Evolutionary conservation across 2,113 vertebrate genomes (phyloP), one percentile per base, ranked within the genome.

Genomic region (Phaethornis superciliosus): DNA sequence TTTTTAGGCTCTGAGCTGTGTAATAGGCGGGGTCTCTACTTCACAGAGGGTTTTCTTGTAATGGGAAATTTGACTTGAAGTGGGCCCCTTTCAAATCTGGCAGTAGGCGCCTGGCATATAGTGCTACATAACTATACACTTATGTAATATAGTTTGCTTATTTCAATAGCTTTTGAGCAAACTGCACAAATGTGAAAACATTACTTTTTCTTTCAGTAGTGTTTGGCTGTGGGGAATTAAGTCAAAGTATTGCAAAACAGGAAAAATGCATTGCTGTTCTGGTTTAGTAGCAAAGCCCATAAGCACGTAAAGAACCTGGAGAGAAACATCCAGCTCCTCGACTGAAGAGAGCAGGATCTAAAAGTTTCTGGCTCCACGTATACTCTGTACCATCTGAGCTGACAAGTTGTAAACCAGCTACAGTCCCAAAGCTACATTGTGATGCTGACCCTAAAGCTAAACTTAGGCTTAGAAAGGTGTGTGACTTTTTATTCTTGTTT

Each of bases 21-120:
- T 49, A 21, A 18, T 37, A 89, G 87, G 63, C 0, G 0, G 12
- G 15, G n/a, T 76, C 77, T 84, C 0, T 95, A 84, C 85, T 86
- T 96, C 86, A 86, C 8, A 4, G 56, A 93, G 64, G 12, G 81
- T 91, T 89, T 97, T 96, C 74, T 96, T 96, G 84, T 94, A 92
- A 95, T 68, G 88, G 80, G 91, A 97, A 94, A 74, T 83, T 95
- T 94, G 85, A 94, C 87, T 97, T 93, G 92, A 95, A 96, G 94
- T 85, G 76, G 93, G 93, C 94, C 95, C 64, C 95, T 94, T 96
- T 80, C 93, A 60, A 52, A 96, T 95, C 72, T 96, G 96, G 85
- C 93, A 75, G 95, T 88, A 95, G 80, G 80, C 3, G 40, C 79
- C 85, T 81, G 70, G 78, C 81, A 26, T 81, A 71, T 37, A 79